phyloP scores from a whole-genome alignment of 2,113 vertebrate genomes.

The Engraulis encrasicolus region DNA sequence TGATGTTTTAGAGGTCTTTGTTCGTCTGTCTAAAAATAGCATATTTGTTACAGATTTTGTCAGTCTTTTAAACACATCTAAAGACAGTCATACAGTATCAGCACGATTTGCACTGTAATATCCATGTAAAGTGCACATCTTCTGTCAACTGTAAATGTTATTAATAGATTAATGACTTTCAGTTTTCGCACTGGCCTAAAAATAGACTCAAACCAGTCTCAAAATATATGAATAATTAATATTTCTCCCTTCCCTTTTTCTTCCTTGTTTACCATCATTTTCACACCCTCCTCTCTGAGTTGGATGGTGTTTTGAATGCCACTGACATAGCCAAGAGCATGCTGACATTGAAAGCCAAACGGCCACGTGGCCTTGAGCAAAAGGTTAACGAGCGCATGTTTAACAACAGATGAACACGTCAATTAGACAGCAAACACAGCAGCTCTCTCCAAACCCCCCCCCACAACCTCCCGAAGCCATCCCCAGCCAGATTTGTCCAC shows the following conservation, averaged over 20 bases:
- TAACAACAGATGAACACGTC: neutral
- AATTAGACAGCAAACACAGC: neutral
- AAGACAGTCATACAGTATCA: neutral
- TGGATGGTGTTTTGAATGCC: neutral
- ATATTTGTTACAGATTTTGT: slow-evolving; percentile 46
- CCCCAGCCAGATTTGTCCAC: neutral
- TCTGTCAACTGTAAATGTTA: too few relatives aligned
- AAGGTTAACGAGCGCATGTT: neutral
- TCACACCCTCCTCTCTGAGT: too few relatives aligned
- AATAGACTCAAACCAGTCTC: neutral
- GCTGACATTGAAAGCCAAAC: neutral
- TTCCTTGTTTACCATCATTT: neutral
- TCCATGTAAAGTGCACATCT: too few relatives aligned
- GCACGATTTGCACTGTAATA: too few relatives aligned
- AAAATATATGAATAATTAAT: neutral
- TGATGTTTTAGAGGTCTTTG: slow-evolving; percentile 52
- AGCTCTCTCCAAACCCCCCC: neutral
- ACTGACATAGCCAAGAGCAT: neutral
- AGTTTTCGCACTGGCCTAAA: neutral
- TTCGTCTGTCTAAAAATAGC: slow-evolving; percentile 61
- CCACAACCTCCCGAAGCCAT: neutral
- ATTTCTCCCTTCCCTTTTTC: neutral
- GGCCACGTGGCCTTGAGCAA: neutral
- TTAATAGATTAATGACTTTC: neutral
- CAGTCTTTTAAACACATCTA: slow-evolving; percentile 12